phyloP scores from a whole-genome alignment of 2,797 vertebrate genomes.

The Malacoctenus gilli region DNA sequence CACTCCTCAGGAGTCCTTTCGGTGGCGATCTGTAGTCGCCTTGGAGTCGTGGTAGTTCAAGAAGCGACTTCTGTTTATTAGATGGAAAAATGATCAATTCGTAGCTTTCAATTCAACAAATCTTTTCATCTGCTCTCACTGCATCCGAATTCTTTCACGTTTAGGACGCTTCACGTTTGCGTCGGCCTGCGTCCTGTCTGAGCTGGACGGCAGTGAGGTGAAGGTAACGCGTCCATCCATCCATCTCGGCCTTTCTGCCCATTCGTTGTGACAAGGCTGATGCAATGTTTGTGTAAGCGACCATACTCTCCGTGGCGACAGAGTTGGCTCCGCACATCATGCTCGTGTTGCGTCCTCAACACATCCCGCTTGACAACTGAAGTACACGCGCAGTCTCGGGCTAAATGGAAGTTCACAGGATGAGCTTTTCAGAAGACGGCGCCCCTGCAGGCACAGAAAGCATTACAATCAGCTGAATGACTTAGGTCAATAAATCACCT shows the following conservation, averaged over 20 bases:
- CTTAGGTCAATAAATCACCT: no score
- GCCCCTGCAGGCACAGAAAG: neutral
- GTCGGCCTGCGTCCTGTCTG: no score
- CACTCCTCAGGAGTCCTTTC: slow-evolving; percentile 43
- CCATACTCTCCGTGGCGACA: slow-evolving; percentile 36
- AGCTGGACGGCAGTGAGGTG: slow-evolving; percentile 4
- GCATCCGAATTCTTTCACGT: no score
- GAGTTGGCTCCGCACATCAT: slow-evolving; percentile 33
- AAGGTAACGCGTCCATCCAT: slow-evolving; percentile 40
- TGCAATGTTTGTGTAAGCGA: slow-evolving; percentile 63
- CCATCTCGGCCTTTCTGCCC: slow-evolving; percentile 28
- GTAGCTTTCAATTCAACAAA: neutral
- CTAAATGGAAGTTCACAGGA: slow-evolving; percentile 22
- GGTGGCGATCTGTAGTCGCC: slow-evolving; percentile 49
- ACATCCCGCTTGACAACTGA: slow-evolving; percentile 28
- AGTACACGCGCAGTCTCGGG: slow-evolving; percentile 19
- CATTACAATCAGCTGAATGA: no score
- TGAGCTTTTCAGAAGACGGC: slow-evolving; percentile 1
- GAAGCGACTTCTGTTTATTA: neutral
- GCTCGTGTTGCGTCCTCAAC: slow-evolving; percentile 12
- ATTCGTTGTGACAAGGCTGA: slow-evolving; percentile 52
- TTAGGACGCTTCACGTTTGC: no score
- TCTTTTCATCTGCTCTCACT: neutral
- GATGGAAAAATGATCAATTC: slow-evolving; percentile 4
- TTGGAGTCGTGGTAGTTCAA: slow-evolving; percentile 46